Base-by-base conservation (phyloP, 2,113 vertebrate genomes). In the Menidia beryllina region DNA sequence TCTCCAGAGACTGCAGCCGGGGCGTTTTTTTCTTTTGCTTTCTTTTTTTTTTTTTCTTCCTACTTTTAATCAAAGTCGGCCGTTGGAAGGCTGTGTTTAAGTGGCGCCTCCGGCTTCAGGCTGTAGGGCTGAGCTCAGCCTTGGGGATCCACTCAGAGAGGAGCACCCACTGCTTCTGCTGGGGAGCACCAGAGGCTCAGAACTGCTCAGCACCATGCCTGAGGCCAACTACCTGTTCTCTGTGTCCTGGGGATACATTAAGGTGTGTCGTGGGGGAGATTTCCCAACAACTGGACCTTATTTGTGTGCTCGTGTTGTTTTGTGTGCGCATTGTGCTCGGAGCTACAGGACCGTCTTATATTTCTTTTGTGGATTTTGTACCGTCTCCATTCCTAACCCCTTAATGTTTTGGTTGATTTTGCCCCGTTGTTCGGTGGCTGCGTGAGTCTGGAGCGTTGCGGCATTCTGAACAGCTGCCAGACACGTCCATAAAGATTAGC, bases 241-340 rank as follows among this genome's bases (percentile, higher is more conserved):
- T 64, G 95, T 98, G 59, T 98, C 96, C 89, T 99, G 97, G 97
- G 96, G 96, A 91, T 98, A 97, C 79, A 98, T 98, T 74, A 98
- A 98, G 97, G 97, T 98, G 94, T 96, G 96, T 97, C 84, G 3
- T 24, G 25, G 21, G 38, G 36, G 9, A 65, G 62, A 15, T 3
- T 5, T 21, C 14, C 7, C 60, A 26, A 58, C 13, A 69, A 65
- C 23, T 19, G 34, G 43, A 53, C 55, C 5, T 7, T 76, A 43
- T 60, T n/a, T n/a, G n/a, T n/a, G n/a, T n/a, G n/a, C n/a, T n/a
- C n/a, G n/a, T n/a, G n/a, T n/a, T n/a, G n/a, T n/a, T n/a, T n/a
- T 83, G 59, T 66, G 52, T 70, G 15, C 48, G 45, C 62, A 34
- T 30, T 58, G 51, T 60, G 12, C n/a, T 17, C 61, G 38, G 1